Base-by-base conservation (phyloP, 2,888 invertebrate species). In the Torymus auratus region DNA sequence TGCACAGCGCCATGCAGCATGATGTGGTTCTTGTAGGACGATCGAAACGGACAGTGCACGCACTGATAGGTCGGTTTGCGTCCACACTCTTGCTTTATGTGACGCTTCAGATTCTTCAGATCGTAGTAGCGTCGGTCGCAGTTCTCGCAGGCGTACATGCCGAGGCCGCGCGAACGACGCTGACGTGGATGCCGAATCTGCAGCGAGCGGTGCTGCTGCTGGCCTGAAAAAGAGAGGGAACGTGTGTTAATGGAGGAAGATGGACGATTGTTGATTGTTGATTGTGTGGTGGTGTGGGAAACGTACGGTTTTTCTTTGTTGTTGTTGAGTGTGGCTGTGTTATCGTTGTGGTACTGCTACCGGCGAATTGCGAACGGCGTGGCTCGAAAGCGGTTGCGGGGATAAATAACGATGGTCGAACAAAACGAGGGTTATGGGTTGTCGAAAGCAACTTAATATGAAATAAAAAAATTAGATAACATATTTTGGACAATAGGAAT, bases 91-190 rank as follows among this genome's bases (percentile, higher is more conserved):
- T 92, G 91, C 58, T 89, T 88, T 77, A 92, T 86, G 83, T 93
- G 93, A 13, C 92, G 88, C 61, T 91, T 91, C 78, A 94, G 88
- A n/a, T 93, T 93, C 83, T 92, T 92, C 84, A 91, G 91, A 58
- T 92, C 92, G 69, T 92, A 92, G 87, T 93, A 93, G 52, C 92
- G 91, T 70, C 93, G 91, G 84, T 91, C 91, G 84, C 93, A 94
- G 76, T 89, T 91, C 14, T 91, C 90, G 84, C 92, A 92, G 5
- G 85, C 85, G 83, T 88, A 88, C 5, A 86, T 85, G 17, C 91
- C 91, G 53, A 89, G 87, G 13, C 91, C 90, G 0, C 90, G 86
- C 3, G 86, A 86, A 56, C 90, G 85, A 56, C 90, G 84, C 23
- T 79, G 79, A 4, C 78, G 64, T 50, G 74, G 74, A 13, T 69